These are phyloP conservation scores for Odocoileus hemionus DNA, from an alignment of 2,113 vertebrate species.

Conservation along the genomic window DNA sequence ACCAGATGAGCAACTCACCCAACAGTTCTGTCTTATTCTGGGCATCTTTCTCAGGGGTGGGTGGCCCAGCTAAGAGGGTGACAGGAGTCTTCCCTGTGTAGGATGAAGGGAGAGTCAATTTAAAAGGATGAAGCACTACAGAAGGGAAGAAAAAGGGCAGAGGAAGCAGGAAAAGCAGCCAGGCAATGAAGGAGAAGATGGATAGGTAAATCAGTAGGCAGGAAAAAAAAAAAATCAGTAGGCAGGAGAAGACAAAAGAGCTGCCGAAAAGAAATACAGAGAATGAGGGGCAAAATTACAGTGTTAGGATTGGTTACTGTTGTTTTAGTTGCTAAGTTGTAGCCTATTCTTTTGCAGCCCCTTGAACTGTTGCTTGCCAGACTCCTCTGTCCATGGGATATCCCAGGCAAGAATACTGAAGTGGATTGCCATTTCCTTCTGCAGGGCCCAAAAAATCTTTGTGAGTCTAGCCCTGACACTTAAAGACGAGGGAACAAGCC, in stretches of 20 bases:
- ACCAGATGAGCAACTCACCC: conserved; percentile 62
- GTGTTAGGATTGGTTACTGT: background rate
- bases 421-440: background rate
- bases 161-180: conserved; percentile 27
- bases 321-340: background rate
- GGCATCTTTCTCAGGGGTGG: conserved; percentile 56
- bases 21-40: conserved; percentile 58
- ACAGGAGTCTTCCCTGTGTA: conserved; percentile 62
- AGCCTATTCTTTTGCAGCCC: background rate
- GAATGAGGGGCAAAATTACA: background rate
- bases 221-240: background rate
- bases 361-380: background rate
- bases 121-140: background rate
- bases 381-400: background rate
- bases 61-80: background rate
- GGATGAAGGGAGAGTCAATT: background rate
- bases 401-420: background rate
- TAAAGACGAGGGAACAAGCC: background rate
- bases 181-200: background rate
- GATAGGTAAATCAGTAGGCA: background rate
- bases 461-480: background rate
- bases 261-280: background rate
- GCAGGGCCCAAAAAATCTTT: background rate
- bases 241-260: background rate
- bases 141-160: background rate